Evolutionary conservation across 2,888 invertebrate genomes (phyloP).

Genomic region (Galerucella nymphaeae): DNA sequence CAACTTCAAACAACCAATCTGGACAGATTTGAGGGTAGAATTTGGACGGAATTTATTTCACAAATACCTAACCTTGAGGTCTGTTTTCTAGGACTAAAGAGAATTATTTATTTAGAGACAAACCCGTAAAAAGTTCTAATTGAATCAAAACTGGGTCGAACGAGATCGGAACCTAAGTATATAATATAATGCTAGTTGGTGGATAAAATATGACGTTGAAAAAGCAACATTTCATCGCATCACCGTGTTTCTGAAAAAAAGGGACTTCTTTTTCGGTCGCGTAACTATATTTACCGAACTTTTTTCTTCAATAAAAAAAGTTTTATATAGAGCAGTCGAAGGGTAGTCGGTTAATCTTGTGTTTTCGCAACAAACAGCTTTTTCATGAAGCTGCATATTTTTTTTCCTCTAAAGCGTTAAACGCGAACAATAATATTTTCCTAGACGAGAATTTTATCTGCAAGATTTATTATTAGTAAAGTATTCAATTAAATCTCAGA

Average conservation of each 20-base stretch:
- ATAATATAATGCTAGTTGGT: not conserved
- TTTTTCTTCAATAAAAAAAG: slow-evolving; percentile 1
- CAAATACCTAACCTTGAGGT: too few species aligned
- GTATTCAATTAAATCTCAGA: slow-evolving; percentile 3
- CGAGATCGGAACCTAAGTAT: not conserved
- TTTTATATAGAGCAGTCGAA: slow-evolving; percentile 1
- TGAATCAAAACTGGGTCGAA: not conserved
- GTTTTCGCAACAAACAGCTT: slow-evolving; percentile 12
- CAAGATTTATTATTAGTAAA: slow-evolving; percentile 1
- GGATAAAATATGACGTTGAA: slow-evolving; percentile 4
- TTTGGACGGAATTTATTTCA: too few species aligned
- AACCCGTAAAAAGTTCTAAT: not conserved
- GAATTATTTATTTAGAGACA: not conserved
- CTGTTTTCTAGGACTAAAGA: not conserved
- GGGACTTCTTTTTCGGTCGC: slow-evolving; percentile 2
- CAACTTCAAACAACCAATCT: too few species aligned
- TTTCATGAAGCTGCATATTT: slow-evolving; percentile 15
- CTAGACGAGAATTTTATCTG: slow-evolving; percentile 2
- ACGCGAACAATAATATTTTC: not conserved
- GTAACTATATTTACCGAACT: slow-evolving; percentile 5
- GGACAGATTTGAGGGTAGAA: too few species aligned
- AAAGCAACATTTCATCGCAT: slow-evolving; percentile 6
- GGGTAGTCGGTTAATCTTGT: slow-evolving; percentile 8
- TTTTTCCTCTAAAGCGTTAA: not conserved
- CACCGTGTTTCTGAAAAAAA: not conserved